phyloP scores from a whole-genome alignment of 2,113 vertebrate species.

The Aphyosemion australe region DNA sequence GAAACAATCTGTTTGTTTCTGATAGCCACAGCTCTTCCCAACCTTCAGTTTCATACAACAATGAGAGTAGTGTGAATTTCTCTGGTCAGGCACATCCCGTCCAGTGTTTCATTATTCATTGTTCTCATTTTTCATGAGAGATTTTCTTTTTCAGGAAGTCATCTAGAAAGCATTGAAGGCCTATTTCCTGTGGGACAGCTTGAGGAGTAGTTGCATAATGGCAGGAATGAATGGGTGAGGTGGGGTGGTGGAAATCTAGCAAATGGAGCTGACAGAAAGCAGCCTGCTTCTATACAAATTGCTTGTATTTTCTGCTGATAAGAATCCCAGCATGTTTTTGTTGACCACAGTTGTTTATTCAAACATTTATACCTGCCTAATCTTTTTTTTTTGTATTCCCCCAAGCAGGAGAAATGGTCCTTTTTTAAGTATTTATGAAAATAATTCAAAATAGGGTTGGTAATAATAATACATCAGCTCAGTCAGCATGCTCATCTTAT shows the following conservation, averaged over 20 bases:
- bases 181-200: conserved; percentile 65
- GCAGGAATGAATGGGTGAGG: conserved; percentile 7
- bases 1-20: conserved; percentile 60
- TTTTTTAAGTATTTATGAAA: conserved; percentile 47
- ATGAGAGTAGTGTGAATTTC: conserved; percentile 60
- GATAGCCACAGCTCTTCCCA: conserved; percentile 56
- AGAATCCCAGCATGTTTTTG: conserved; percentile 64
- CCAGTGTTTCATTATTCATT: conserved; percentile 76
- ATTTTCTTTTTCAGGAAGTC: conserved; percentile 76
- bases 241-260: conserved; percentile 55
- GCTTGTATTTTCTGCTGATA: conserved; percentile 52
- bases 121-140: conserved; percentile 67
- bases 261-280: conserved; percentile 57
- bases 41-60: conserved; percentile 69
- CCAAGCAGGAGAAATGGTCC: conserved; percentile 2
- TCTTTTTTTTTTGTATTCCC: conserved; percentile 4
- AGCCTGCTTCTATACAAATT: conserved; percentile 57
- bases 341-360: conserved; percentile 64
- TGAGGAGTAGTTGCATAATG: conserved; percentile 12
- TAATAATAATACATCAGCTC: conserved; percentile 46
- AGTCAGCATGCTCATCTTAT: conserved; percentile 57
- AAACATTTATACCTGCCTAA: conserved; percentile 51
- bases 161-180: conserved; percentile 73
- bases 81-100: conserved; percentile 64
- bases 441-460: conserved; percentile 30